phyloP scores from a whole-genome alignment of 2,888 invertebrate species.

The Ochropleura plecta region DNA sequence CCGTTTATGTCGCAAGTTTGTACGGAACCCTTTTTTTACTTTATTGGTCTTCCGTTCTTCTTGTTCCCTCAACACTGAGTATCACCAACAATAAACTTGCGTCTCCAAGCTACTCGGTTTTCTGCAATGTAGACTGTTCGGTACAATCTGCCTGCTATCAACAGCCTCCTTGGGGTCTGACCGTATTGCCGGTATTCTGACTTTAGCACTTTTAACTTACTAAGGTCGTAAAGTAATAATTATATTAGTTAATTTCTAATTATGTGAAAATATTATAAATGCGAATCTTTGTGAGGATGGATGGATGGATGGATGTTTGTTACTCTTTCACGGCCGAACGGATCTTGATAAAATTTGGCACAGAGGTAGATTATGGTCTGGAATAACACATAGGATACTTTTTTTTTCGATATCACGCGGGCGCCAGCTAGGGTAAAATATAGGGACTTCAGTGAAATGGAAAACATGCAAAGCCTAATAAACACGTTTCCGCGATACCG shows the following conservation, averaged over 20 bases:
- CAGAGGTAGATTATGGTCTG: too few relatives aligned
- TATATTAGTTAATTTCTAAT: background rate
- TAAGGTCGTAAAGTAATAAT: background rate
- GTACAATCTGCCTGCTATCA: background rate
- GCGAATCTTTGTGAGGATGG: too few relatives aligned
- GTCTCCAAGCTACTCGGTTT: background rate
- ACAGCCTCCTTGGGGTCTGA: background rate
- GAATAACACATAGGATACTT: too few relatives aligned
- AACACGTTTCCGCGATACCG: conserved; percentile 30
- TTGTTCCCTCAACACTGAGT: background rate
- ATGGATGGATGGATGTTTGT: too few relatives aligned
- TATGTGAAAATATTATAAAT: background rate
- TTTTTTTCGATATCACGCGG: too few relatives aligned
- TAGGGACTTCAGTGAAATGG: too few relatives aligned
- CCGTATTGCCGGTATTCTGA: background rate
- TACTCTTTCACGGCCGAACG: too few relatives aligned
- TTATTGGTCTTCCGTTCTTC: background rate
- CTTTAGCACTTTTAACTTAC: background rate
- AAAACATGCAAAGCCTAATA: conserved; percentile 17
- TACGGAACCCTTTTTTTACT: too few relatives aligned
- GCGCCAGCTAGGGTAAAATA: too few relatives aligned
- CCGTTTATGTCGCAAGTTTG: too few relatives aligned
- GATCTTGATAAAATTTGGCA: too few relatives aligned
- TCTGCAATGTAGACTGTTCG: background rate
- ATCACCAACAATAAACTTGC: too few relatives aligned